These are phyloP conservation scores for Diorhabda sublineata DNA, from an alignment of 1,140 invertebrate genomes.

Conservation along the genomic window DNA sequence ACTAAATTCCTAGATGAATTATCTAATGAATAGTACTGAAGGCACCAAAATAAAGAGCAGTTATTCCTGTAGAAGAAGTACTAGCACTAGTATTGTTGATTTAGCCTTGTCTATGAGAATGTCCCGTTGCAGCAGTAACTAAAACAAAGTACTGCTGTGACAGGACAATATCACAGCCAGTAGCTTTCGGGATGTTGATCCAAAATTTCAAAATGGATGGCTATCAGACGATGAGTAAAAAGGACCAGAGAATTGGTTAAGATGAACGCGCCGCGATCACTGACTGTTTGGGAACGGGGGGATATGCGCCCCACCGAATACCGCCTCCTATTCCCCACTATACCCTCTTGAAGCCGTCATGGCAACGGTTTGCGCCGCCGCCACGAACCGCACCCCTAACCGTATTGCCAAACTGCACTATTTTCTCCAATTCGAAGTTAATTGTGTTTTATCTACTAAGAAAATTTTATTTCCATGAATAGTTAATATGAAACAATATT, in stretches of 20 bases:
- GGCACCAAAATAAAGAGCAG: background rate
- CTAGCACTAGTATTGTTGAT: conserved; percentile 5
- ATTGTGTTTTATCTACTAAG: too few relatives aligned
- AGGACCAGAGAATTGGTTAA: conserved; percentile 6
- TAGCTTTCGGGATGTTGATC: conserved; percentile 36
- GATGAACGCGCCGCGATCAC: conserved; percentile 31
- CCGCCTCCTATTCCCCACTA: conserved; percentile 23
- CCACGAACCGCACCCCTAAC: conserved; percentile 29
- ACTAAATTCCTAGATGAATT: background rate
- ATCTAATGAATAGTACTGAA: background rate
- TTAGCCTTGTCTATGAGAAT: conserved; percentile 59
- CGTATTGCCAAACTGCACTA: conserved; percentile 12
- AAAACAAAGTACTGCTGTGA: conserved; percentile 81
- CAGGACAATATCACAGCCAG: conserved; percentile 85
- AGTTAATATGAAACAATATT: too few relatives aligned
- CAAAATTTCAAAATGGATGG: conserved; percentile 34
- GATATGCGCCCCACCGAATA: conserved; percentile 34
- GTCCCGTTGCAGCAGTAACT: conserved; percentile 84
- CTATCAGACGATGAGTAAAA: conserved; percentile 32
- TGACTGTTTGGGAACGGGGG: conserved; percentile 36
- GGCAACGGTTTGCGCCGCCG: conserved; percentile 38
- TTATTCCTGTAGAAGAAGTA: conserved; percentile 14
- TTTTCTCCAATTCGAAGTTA: too few relatives aligned
- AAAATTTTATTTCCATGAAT: too few relatives aligned
- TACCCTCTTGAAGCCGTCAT: conserved; percentile 34